Evolutionary conservation across 2,888 invertebrate species (phyloP), one percentile per base, ranked within the genome.

Genomic region (Ceriagrion tenellum): DNA sequence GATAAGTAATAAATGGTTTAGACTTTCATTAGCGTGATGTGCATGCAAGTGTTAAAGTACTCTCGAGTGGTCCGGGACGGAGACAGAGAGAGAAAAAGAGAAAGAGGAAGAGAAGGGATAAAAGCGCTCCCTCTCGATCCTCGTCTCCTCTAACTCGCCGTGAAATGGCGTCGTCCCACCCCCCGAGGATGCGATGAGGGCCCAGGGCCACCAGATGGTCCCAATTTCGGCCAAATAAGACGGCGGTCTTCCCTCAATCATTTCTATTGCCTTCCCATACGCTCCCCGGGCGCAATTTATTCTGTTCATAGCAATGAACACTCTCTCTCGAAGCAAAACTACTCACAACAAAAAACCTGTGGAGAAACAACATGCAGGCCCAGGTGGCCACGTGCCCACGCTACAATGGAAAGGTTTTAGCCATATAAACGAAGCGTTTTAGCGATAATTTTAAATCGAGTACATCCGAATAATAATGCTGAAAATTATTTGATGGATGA

Each of bases 221-320:
- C 35, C 81, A 81, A 81, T 81, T 81, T 81, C 81, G 81, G 30
- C 35, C 81, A 81, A 81, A 81, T 35, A 35, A 81, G 4, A 47
- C 47, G 20, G 81, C 35, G 35, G 81, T 81, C 30, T 35, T 81
- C 26, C 81, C 81, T 81, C 81, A 81, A 81, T 81, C 35, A 81
- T 81, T 81, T 81, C 81, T 81, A 81, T 81, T 81, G 81, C 81
- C 81, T 81, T 81, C 13, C 81, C 81, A 81, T 81, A 81, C 35
- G 26, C 81, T 81, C 81, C 35, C 23, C 8, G 81, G 81, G 35
- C 81, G 35, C 81, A 81, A 81, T 81, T 81, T 81, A 81, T 81
- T 81, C 81, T 35, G 30, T 26, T 16, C 81, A 16, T 35, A 30
- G 81, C 81, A 81, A 81, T 81, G 81, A 81, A 81, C 26, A 35